Evolutionary conservation across 2,888 invertebrate genomes (phyloP).

Genomic region (Hololepta plana): DNA sequence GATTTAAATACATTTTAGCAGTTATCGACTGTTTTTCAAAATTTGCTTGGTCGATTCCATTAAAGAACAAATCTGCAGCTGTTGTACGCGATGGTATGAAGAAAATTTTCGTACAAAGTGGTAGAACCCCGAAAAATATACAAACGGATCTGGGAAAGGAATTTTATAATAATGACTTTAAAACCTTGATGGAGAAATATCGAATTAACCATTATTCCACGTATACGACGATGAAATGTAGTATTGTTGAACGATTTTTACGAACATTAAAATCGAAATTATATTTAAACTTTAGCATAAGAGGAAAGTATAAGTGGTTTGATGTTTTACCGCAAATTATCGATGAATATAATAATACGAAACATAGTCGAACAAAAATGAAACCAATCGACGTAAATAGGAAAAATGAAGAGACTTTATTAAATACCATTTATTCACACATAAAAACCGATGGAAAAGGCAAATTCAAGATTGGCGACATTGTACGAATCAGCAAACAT

Average conservation of each 20-base stretch:
- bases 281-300: constrained; percentile 12
- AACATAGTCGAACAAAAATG: constrained; percentile 13
- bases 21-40: no score
- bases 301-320: constrained; percentile 11
- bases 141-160: constrained; percentile 2
- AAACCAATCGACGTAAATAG: constrained; percentile 14
- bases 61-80: constrained; percentile 1
- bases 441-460: constrained; percentile 7
- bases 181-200: constrained; percentile 1
- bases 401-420: constrained; percentile 11
- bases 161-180: constrained; percentile 2
- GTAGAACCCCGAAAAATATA: neutral
- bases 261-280: constrained; percentile 11
- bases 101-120: neutral
- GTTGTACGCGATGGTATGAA: neutral
- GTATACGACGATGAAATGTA: constrained; percentile 15
- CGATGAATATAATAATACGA: constrained; percentile 13
- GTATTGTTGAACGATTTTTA: constrained; percentile 13
- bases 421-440: constrained; percentile 7
- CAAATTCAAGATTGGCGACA: constrained; percentile 12
- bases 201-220: constrained; percentile 7
- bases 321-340: constrained; percentile 10
- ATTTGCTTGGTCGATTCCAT: no score
- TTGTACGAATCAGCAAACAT: constrained; percentile 11
- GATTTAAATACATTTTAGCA: no score